Evolutionary conservation across 2,888 invertebrate species (phyloP), one percentile per base, ranked within the genome.

Genomic region (Apantesis nais): DNA sequence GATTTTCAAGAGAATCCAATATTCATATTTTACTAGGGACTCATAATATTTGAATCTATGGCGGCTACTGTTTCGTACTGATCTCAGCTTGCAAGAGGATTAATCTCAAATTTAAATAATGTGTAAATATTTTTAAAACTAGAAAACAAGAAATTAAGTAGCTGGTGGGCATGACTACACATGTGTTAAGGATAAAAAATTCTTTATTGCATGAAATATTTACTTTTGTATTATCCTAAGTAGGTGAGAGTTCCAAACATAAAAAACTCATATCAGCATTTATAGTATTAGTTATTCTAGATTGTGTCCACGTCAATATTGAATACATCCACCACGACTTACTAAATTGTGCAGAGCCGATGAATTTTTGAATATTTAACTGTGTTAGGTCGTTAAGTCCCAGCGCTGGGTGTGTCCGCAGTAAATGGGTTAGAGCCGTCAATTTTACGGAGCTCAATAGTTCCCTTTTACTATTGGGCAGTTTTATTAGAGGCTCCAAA

Each of bases 311-410:
- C 48, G 34, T 37, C n/a, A 65, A 52, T 31, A 65, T 52, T 25
- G 9, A 55, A 34, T 65, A 34, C n/a, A 55, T 52, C 52, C n/a
- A 29, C 52, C 9, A 25, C 37, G n/a, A 66, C 37, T 67, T 55
- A 37, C n/a, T 62, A 62, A 62, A 70, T 48, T 44, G 58, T 63
- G 66, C 58, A 25, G 22, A 67, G 70, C 58, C 66, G 68, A 76
- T 75, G 71, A 75, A 66, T 67, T 78, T 74, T 70, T 75, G 62
- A 75, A 80, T 75, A 75, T 73, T 77, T 78, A 70, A 76, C 60
- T 22, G 3, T 58, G 70, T 74, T 60, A 52, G 52, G 65, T 66
- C 68, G 68, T 72, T 68, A 72, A 72, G 65, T 55, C 68, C 52
- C 71, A 31, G 31, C 48, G 61, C 31, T 29, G 67, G 71, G 64